Evolutionary conservation across 1,140 invertebrate species (phyloP).

Genomic region (Phymastichus coffea): DNA sequence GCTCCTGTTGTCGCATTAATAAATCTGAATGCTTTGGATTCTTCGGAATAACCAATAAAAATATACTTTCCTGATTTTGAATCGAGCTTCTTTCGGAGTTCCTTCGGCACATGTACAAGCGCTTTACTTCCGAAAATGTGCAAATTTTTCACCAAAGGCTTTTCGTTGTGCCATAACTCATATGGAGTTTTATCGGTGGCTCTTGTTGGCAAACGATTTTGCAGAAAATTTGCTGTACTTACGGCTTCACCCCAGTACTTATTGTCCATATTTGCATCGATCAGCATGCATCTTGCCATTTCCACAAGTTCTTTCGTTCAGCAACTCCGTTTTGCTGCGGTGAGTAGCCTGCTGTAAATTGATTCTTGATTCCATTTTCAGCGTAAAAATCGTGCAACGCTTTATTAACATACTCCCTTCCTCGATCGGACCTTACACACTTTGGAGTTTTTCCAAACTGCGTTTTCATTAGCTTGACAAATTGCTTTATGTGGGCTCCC

Average conservation of each 20-base stretch:
- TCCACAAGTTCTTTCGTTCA: constrained; percentile 27
- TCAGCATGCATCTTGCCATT: constrained; percentile 4
- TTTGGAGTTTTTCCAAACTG: constrained; percentile 33
- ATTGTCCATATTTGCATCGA: too few species aligned
- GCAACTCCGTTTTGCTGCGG: constrained; percentile 25
- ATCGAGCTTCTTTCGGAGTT: constrained; percentile 32
- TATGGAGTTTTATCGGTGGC: constrained; percentile 25
- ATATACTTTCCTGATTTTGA: not conserved
- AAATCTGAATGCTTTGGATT: constrained; percentile 20
- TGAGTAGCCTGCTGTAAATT: constrained; percentile 24
- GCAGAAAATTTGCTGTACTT: constrained; percentile 42
- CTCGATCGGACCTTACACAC: constrained; percentile 26
- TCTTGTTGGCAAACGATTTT: constrained; percentile 35
- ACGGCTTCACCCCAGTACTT: constrained; percentile 53
- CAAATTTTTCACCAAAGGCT: constrained; percentile 10
- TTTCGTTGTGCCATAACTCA: constrained; percentile 22
- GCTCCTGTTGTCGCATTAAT: constrained; percentile 34
- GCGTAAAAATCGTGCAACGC: constrained; percentile 19
- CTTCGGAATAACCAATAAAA: constrained; percentile 6
- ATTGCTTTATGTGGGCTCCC: not conserved
- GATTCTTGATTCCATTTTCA: constrained; percentile 22
- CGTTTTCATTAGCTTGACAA: constrained; percentile 26
- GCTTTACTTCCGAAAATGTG: constrained; percentile 13
- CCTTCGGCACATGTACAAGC: constrained; percentile 31
- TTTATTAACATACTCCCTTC: constrained; percentile 21